These are phyloP conservation scores for Limonius californicus DNA, from an alignment of 1,140 invertebrate genomes.

Conservation along the genomic window DNA sequence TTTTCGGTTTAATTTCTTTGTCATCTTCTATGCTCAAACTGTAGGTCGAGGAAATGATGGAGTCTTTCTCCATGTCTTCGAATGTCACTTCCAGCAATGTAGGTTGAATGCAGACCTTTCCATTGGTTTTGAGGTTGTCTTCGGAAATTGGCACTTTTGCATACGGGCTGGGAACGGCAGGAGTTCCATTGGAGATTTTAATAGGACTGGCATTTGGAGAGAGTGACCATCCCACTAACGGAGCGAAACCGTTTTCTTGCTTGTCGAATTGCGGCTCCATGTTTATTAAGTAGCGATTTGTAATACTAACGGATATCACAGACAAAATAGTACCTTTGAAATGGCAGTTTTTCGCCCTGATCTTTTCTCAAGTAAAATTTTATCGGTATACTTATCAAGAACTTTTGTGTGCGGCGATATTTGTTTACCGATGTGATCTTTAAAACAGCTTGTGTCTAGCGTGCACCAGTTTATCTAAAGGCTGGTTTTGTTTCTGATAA, in stretches of 20 bases:
- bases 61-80: slow-evolving; percentile 27
- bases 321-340: background rate
- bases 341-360: background rate
- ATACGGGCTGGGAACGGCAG: background rate
- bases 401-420: background rate
- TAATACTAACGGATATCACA: background rate
- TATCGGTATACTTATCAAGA: background rate
- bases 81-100: slow-evolving; percentile 14
- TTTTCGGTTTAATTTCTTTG: slow-evolving; percentile 47
- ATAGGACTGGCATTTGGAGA: slow-evolving; percentile 25
- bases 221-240: slow-evolving; percentile 45
- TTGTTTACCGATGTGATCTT: background rate
- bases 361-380: background rate
- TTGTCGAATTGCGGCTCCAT: slow-evolving; percentile 2
- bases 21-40: slow-evolving; percentile 14
- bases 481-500: background rate
- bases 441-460: too few species aligned
- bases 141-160: background rate
- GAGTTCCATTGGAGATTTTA: slow-evolving; percentile 22
- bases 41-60: slow-evolving; percentile 21
- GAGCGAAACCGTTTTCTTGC: slow-evolving; percentile 31
- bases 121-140: slow-evolving; percentile 17
- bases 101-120: slow-evolving; percentile 15
- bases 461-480: too few species aligned
- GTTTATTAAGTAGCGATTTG: background rate